Base-by-base conservation (phyloP, 2,113 vertebrate genomes). In the Spea bombifrons region DNA sequence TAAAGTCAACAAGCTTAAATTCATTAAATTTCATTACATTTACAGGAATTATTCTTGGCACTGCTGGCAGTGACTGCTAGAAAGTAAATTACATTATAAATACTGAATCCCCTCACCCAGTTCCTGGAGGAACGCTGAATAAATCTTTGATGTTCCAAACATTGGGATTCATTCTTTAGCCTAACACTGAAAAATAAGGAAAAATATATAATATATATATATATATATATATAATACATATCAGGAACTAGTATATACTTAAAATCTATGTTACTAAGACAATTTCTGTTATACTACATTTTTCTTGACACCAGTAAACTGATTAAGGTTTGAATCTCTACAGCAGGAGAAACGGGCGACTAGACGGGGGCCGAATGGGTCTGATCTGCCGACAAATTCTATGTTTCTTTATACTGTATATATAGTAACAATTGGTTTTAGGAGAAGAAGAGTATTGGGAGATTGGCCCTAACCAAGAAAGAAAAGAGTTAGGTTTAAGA, bases 91-190 rank as follows among this genome's bases (percentile, higher is more conserved):
- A 61, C 66, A 75, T 75, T 74, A 75, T 80, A 43, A 75, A 69
- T 75, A 55, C 67, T 81, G 75, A 71, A 76, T 17, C 16, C 45
- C 83, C 88, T 83, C 86, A 97, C 95, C 93, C 92, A 0, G 83
- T 84, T 83, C 87, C 88, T 66, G 86, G 83, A 0, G 94, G 91
- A 30, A 90, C 90, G 83, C 76, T 95, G 83, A 97, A 81, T 88
- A 95, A 92, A 73, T 98, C 95, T 86, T 96, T 98, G 78, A 96
- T 90, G 83, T 91, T 97, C 92, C 90, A 95, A 16, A 92, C 4
- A 4, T 95, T 95, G 52, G 90, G 84, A 84, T 93, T 96, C 97
- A 99, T 96, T 83, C 82, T 53, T 81, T 55, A 74, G 76, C 47
- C 46, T 84, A 48, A 66, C 30, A 30, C 70, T 77, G 73, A 68